Evolutionary conservation across 1,140 invertebrate species (phyloP), one percentile per base, ranked within the genome.

Genomic region (Melipona quadrifasciata): DNA sequence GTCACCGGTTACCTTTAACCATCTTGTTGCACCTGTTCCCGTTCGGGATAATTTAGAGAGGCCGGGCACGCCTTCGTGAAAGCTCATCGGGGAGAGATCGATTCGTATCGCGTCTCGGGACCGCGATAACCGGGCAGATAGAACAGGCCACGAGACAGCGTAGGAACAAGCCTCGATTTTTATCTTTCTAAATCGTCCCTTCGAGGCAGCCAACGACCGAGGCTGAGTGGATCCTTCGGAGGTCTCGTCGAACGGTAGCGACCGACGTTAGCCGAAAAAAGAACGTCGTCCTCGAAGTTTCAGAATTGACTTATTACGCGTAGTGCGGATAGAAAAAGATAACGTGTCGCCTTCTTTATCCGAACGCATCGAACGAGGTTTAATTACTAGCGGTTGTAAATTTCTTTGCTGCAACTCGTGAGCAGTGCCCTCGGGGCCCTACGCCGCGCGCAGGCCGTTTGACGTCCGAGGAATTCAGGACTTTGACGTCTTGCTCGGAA

Each of bases 121-220:
- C 39, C 39, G 39, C 61, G 24, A 47, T 1, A 8, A 27, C 82
- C 64, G 73, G 78, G 31, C 31, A 31, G 86, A 87, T 87, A 39
- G 2, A 82, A 72, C 80, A 11, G n/a, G 3, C 1, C 55, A 34
- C 61, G 39, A 39, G 10, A 68, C 80, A 24, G 58, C 53, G 64
- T 55, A 51, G 31, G 34, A 67, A 21, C 27, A 65, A 53, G 70
- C 47, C 47, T 67, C 58, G 79, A 75, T 81, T 70, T 70, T 76
- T 85, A 80, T 76, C 82, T 86, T 47, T 72, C 84, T 75, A 86
- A 87, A 86, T 83, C 80, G 84, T 74, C 79, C 84, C 86, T 86
- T 31, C 47, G 19, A 82, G 86, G 84, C 86, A 82, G 51, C 80
- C 71, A 68, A 64, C 58, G 34, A 39, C 5, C 24, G 47, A 39